Evolutionary conservation across 1,140 invertebrate species (phyloP).

Genomic region (Lepidurus couesii): DNA sequence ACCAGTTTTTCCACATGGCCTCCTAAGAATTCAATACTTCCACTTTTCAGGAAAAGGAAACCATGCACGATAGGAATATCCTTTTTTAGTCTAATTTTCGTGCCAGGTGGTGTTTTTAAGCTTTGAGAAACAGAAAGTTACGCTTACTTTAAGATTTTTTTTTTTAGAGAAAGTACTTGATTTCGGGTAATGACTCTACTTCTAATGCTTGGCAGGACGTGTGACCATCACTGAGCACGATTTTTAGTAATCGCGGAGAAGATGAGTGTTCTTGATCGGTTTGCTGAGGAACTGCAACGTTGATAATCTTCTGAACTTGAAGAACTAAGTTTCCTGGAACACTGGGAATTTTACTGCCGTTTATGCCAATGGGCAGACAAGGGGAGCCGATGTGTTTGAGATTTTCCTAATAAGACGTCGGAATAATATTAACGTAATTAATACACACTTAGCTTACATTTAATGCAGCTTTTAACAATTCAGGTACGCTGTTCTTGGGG

Average conservation of each 20-base stretch:
- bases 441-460: background rate
- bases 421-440: background rate
- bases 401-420: background rate
- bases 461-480: background rate
- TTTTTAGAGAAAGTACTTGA: slow-evolving; percentile 50
- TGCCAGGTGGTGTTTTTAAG: slow-evolving; percentile 68
- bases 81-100: slow-evolving; percentile 58
- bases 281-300: slow-evolving; percentile 80
- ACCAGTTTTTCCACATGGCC: slow-evolving; percentile 73
- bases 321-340: slow-evolving; percentile 65
- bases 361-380: slow-evolving; percentile 28
- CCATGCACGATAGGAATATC: slow-evolving; percentile 56
- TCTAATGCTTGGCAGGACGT: slow-evolving; percentile 68
- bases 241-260: slow-evolving; percentile 72
- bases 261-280: slow-evolving; percentile 71
- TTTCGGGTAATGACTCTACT: slow-evolving; percentile 56
- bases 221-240: slow-evolving; percentile 78
- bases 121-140: slow-evolving; percentile 40
- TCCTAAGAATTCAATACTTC: slow-evolving; percentile 63
- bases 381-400: slow-evolving; percentile 25
- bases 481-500: background rate
- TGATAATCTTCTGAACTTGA: slow-evolving; percentile 80
- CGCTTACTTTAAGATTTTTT: slow-evolving; percentile 23
- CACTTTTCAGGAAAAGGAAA: slow-evolving; percentile 62
- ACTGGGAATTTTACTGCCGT: slow-evolving; percentile 25